Base-by-base conservation (phyloP, 2,113 vertebrate species). In the Oreamnos americanus region DNA sequence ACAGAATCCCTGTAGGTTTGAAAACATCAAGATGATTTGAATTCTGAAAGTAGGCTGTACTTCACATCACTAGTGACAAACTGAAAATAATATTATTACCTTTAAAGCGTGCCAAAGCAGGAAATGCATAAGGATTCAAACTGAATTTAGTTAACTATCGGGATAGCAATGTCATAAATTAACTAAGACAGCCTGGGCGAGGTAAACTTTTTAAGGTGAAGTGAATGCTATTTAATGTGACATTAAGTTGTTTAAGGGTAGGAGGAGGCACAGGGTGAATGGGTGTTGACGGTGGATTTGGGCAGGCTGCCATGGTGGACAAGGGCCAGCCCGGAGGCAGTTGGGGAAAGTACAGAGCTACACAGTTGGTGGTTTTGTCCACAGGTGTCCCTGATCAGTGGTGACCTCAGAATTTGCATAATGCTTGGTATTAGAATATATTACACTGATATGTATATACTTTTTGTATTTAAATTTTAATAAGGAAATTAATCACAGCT, bases 201-300 rank as follows among this genome's bases (percentile, higher is more conserved):
- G 6, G 10, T 36, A 62, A 57, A 57, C 7, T 28, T 71, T 26
- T 51, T 36, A 58, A 62, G 33, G 14, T 7, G 3, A 90, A 85
- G 12, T 5, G 7, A 12, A n/a, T 3, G 1, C 13, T n/a, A 30
- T 90, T 58, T 57, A 55, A 4, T 49, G 10, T 10, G 15, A 1
- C 33, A 13, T 78, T 55, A 17, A 7, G 26, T 19, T 21, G 53
- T 15, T 67, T 36, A 67, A 58, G 10, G 6, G 15, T 30, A 57
- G 28, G 21, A 67, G 23, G 25, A 49, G 10, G 26, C 13, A 43
- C 36, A 96, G 88, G 14, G 39, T 3, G 1, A 78, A 3, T 9
- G 49, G 2, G 3, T 21, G 1, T 15, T 33, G 3, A 47, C 2
- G 16, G 3, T 30, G 3, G 2, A 0, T 47, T 6, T 47, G 23